Evolutionary conservation across 2,888 invertebrate species (phyloP), one percentile per base, ranked within the genome.

Genomic region (Catonia carolina): DNA sequence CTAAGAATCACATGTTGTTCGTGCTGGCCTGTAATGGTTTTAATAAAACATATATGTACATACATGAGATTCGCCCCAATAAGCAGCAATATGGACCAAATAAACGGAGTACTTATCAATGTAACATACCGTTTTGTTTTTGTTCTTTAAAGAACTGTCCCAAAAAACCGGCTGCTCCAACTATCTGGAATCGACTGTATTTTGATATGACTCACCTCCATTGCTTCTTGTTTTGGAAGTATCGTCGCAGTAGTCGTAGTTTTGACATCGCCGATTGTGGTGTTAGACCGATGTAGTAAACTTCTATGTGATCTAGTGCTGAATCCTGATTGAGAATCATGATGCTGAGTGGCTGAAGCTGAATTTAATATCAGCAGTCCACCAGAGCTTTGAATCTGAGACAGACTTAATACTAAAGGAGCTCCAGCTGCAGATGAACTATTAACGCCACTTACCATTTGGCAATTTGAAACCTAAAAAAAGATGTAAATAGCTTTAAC

Each of bases 341-440:
- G 50, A 22, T 55, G 51, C 7, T 81, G 80, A 47, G 81, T 71
- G 2, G 81, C 81, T 47, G 80, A 79, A 7, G 37, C 49, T 66
- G 85, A 86, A 70, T 89, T 90, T 33, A 90, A 77, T 67, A 90
- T 90, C 53, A 91, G 77, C 51, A 90, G 79, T 64, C 89, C 86
- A 59, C 87, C 86, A 36, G 86, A 85, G 37, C 88, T 87, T 76
- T 89, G 90, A 53, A 91, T 85, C 71, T 85, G 90, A 60, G 89
- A 88, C 63, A 92, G 77, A 68, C 89, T 90, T 66, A 92, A 78
- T 61, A 92, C 85, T 68, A 88, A 74, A 12, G 83, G 82, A 60
- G 83, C 71, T 1, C 20, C 45, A 50, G 59, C 36, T n/a, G 66
- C 64, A 45, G 65, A 7, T 2, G 49, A 31, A 7, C 18, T 33